These are phyloP conservation scores for Orthosia cruda DNA, from an alignment of 2,888 invertebrate species.

Conservation along the genomic window DNA sequence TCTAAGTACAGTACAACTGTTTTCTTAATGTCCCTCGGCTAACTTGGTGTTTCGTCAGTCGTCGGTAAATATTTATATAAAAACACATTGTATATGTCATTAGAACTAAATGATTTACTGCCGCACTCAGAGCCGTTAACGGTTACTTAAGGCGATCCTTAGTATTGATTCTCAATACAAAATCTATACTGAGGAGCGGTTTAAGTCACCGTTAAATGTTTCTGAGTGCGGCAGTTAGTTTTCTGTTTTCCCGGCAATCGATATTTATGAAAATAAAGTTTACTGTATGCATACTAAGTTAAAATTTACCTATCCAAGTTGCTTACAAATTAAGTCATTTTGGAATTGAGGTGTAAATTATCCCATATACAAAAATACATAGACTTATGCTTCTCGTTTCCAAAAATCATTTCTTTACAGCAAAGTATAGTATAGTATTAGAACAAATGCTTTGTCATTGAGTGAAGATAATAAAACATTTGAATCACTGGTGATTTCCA, in stretches of 20 bases:
- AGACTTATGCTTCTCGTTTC: neutral
- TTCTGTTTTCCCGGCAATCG: neutral
- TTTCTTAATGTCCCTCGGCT: no score
- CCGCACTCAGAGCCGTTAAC: no score
- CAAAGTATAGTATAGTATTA: constrained; percentile 4
- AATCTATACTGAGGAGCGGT: no score
- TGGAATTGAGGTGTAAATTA: neutral
- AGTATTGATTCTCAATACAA: no score
- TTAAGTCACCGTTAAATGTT: no score
- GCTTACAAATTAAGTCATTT: neutral
- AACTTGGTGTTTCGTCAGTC: no score
- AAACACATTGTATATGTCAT: no score
- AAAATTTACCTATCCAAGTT: neutral
- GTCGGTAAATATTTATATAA: no score
- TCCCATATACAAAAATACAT: neutral
- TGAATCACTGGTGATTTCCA: constrained; percentile 17
- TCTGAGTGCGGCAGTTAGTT: neutral
- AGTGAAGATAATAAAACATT: constrained; percentile 16
- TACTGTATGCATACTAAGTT: constrained; percentile 47
- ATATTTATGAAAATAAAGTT: neutral
- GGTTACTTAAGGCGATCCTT: no score
- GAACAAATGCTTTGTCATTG: constrained; percentile 8
- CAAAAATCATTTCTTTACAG: constrained; percentile 13
- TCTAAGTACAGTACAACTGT: neutral
- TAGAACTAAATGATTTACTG: no score